Conservation (phyloP, 2,113 vertebrate species). For the Ascaphus truei region DNA sequence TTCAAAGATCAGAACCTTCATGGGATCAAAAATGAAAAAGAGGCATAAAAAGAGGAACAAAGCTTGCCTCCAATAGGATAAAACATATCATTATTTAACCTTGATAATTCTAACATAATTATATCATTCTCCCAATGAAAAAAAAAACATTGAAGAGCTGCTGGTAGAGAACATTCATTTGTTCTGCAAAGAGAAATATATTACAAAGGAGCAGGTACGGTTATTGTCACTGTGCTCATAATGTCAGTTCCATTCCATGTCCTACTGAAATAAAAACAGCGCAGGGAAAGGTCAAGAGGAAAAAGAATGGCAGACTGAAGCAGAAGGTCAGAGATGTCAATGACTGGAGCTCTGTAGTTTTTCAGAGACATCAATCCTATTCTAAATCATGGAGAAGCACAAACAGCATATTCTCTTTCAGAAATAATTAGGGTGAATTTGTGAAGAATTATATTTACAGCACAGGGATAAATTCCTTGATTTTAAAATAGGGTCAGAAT, state of each 20-base stretch:
- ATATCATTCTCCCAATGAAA: background rate
- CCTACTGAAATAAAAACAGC: slow-evolving; percentile 20
- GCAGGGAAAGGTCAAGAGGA: slow-evolving; percentile 18
- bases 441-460: background rate
- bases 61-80: no score
- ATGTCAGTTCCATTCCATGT: slow-evolving; percentile 29
- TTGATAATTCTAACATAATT: background rate
- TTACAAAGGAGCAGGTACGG: slow-evolving; percentile 11
- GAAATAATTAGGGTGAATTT: background rate
- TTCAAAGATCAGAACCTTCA: no score
- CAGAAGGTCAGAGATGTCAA: slow-evolving; percentile 21
- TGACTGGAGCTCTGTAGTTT: background rate
- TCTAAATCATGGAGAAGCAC: background rate
- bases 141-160: background rate
- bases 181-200: slow-evolving; percentile 13
- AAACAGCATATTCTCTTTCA: background rate
- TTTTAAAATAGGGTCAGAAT: no score
- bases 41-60: no score
- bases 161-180: background rate
- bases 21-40: no score
- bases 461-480: no score
- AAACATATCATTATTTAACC: background rate
- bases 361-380: slow-evolving; percentile 1
- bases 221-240: slow-evolving; percentile 25
- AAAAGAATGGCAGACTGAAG: slow-evolving; percentile 6